Base-by-base conservation (phyloP, 2,888 invertebrate species). In the Cryptosula pallasiana region DNA sequence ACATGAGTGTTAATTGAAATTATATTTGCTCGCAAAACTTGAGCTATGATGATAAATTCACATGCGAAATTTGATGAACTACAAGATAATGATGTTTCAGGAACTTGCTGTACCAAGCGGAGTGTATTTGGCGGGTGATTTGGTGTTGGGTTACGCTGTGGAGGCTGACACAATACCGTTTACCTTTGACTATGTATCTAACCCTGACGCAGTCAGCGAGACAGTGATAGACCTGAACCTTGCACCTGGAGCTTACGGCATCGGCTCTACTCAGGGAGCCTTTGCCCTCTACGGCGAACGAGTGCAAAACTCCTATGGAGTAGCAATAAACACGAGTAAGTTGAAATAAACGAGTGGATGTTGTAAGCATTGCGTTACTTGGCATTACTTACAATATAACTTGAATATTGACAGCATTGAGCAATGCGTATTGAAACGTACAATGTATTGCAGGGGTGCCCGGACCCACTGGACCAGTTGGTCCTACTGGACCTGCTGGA, bases 401-500 rank as follows among this genome's bases (percentile, higher is more conserved):
- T n/a, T n/a, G n/a, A n/a, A n/a, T n/a, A n/a, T n/a, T n/a, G n/a
- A n/a, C n/a, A n/a, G n/a, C n/a, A n/a, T n/a, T n/a, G n/a, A n/a
- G n/a, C n/a, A n/a, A n/a, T n/a, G n/a, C n/a, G n/a, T n/a, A n/a
- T n/a, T n/a, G n/a, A n/a, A n/a, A n/a, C n/a, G n/a, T n/a, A n/a
- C 45, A 13, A 45, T 45, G 45, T 45, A 3, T 63, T 63, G 27
- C 63, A 63, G 63, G 25, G 32, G 29, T 63, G 5, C 63, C 63
- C 13, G 63, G 63, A 34, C 63, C 63, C 25, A 2, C 34, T 13
- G 63, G 63, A 25, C 25, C 63, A 20, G 27, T 27, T 25, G 63
- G 63, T 13, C 32, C 63, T 13, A 63, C 63, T 34, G 63, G 63
- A 34, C 63, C 63, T 13, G 20, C 63, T 9, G 63, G 63, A 25